Base-by-base conservation (phyloP, 53 echinoderm and acorn worm species). In the Paracentrotus lividus region DNA sequence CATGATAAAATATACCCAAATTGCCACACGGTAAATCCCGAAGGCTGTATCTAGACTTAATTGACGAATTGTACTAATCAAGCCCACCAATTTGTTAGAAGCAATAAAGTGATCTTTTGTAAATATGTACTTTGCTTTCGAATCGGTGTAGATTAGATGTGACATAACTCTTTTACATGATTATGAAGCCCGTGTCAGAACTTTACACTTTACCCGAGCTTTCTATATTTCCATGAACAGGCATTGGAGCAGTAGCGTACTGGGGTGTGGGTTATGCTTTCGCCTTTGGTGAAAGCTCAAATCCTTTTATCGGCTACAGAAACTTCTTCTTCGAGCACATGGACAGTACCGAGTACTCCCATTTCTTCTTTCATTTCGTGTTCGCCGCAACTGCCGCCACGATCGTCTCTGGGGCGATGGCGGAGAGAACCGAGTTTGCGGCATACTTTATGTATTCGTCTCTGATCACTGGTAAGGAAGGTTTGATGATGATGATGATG, bases 341-440 rank as follows among this genome's bases (percentile, higher is more conserved):
- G 44, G 91, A 93, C 4, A 0, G 86, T 0, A 84, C 29, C 21
- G 43, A 85, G 36, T 94, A 95, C 42, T 91, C 95, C 2, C 93
- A 95, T 86, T 97, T 94, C 91, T 97, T 97, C 93, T 97, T 97
- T 60, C 97, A 97, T 75, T 96, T 95, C 49, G 97, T 97, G 33
- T 97, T 97, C 86, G 96, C 97, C 1, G 97, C 97, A 16, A 97
- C 97, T 26, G 97, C 97, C 12, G 93, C 97, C 23, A 97, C 97
- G 4, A 97, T 97, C 90, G 97, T 97, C 0, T 97, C 97, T 1
- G 97, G 97, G 0, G 94, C 97, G 24, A 96, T 97, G 96, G 97
- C 97, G 1, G 97, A 97, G 87, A 38, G 97, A 5, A 96, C 95
- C 4, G 97, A 97, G 24, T 97, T 98, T 60, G 94, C 61, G 1